These are phyloP conservation scores for Leptopilina myrica DNA, from an alignment of 2,888 invertebrate species.

Conservation along the genomic window DNA sequence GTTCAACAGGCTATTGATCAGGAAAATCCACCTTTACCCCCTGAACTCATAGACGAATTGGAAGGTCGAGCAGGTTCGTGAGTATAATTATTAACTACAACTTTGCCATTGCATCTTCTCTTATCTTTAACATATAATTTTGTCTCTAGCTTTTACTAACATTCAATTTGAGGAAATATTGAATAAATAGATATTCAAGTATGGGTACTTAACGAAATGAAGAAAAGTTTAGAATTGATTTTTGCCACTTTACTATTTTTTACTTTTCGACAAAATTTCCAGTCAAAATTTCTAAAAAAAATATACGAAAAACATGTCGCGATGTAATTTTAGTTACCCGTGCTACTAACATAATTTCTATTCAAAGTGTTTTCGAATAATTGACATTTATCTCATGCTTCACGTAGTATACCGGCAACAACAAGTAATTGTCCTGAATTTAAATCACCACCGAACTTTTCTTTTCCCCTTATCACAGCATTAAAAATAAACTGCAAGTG, in stretches of 20 bases:
- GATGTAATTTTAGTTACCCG: background rate
- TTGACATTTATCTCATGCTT: constrained; percentile 2
- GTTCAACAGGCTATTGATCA: constrained; percentile 87
- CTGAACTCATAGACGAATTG: constrained; percentile 82
- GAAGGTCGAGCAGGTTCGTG: constrained; percentile 80
- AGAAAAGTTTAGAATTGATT: too few relatives aligned
- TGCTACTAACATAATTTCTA: constrained; percentile 33
- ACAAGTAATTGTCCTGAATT: background rate
- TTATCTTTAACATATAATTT: background rate
- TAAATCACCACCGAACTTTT: background rate
- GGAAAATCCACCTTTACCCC: constrained; percentile 83
- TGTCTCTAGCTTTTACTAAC: constrained; percentile 12
- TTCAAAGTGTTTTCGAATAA: background rate
- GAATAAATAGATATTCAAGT: background rate
- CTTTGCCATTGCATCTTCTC: background rate
- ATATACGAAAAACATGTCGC: too few relatives aligned
- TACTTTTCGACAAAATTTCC: too few relatives aligned
- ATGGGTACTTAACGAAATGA: too few relatives aligned
- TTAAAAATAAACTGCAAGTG: background rate
- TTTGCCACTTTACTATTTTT: too few relatives aligned
- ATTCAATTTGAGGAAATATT: background rate
- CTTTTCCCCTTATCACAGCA: constrained; percentile 1
- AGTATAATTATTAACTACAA: background rate
- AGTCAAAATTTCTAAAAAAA: too few relatives aligned
- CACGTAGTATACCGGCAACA: constrained; percentile 9